Evolutionary conservation across 2,888 invertebrate genomes (phyloP), one percentile per base, ranked within the genome.

Genomic region (Eupithecia exiguata): DNA sequence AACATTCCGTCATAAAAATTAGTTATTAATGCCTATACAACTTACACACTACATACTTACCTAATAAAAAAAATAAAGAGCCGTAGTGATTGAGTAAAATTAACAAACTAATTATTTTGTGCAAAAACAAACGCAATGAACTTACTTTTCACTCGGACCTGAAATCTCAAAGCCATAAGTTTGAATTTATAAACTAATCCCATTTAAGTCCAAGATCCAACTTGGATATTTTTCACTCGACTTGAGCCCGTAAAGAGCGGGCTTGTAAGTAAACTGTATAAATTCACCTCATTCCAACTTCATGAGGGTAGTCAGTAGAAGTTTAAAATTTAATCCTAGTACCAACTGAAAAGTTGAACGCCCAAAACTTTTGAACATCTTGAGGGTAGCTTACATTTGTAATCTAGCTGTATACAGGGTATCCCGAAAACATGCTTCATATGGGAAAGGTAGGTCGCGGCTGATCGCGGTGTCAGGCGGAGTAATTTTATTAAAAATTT

Each of bases 301-400:
- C 89, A 89, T 88, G 87, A 89, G 88, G 88, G 88, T 89, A 91
- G 89, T 88, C 88, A 81, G 87, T 84, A 81, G 84, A 91, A 92
- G 89, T 92, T 92, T 89, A 89, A 91, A 92, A 91, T 92, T 91
- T 91, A 91, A 92, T 92, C 89, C 89, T 79, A 82, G 84, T 86
- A 82, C 84, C 88, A 88, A 89, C 70, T 73, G 88, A 89, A 89
- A 92, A 92, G 90, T 92, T 91, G 90, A 89, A 89, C 88, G 80
- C 86, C 88, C 85, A 62, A 73, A 89, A 91, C 91, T 89, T 89
- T 90, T 89, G 80, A 77, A 79, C 77, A 78, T 82, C 82, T 76
- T 81, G 81, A 79, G 80, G 80, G 81, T 81, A 78, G 75, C 46
- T 68, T 68, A 71, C 69, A 71, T 40, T 62, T 58, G 40, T 35